These are phyloP conservation scores for Cephus rjabovi DNA, from an alignment of 2,888 invertebrate genomes.

Conservation along the genomic window DNA sequence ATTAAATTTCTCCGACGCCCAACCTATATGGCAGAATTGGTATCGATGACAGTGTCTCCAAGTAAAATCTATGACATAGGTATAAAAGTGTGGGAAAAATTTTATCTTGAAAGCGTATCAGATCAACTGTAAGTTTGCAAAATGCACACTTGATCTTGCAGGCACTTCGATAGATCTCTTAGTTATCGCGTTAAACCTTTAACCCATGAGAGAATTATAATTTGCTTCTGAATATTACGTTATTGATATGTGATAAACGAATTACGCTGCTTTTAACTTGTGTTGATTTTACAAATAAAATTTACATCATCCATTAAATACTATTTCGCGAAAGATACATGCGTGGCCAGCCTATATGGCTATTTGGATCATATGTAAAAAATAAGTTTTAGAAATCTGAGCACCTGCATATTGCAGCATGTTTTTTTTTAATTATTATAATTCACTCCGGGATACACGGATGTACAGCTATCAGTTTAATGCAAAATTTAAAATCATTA, in stretches of 20 bases:
- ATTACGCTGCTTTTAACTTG: conserved; percentile 1
- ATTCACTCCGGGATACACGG: not conserved
- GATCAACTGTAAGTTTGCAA: not conserved
- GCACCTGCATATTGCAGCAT: too few species aligned
- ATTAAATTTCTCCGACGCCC: not conserved
- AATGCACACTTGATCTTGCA: not conserved
- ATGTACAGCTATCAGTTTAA: conserved; percentile 14
- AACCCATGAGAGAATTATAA: not conserved
- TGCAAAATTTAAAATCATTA: conserved; percentile 22
- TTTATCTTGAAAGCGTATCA: not conserved
- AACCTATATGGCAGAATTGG: not conserved
- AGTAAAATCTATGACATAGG: not conserved
- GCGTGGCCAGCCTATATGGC: not conserved
- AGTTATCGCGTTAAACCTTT: not conserved
- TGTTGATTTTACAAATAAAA: not conserved
- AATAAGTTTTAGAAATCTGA: not conserved
- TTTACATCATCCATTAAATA: not conserved
- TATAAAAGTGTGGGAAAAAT: not conserved
- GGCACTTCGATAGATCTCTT: not conserved
- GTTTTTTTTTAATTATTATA: not conserved
- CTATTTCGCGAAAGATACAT: not conserved
- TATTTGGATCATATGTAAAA: conserved; percentile 3
- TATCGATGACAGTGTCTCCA: not conserved
- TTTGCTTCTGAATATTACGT: not conserved
- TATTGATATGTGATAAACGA: conserved; percentile 1